Conservation (phyloP, 2,113 vertebrate genomes). For the Pandion haliaetus region DNA sequence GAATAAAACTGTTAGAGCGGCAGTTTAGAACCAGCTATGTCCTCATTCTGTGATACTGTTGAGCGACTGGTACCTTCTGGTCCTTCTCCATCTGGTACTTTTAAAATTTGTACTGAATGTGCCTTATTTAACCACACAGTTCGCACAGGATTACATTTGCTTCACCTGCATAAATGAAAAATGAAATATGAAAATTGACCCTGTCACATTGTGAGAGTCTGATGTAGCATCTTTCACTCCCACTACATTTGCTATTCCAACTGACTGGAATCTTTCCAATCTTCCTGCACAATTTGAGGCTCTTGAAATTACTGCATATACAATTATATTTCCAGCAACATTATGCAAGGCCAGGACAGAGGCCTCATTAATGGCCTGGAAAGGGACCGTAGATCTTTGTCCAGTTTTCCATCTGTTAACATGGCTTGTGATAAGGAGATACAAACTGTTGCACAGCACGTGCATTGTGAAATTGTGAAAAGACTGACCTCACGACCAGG, state of each 20-base stretch:
- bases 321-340: background rate
- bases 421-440: background rate
- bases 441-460: background rate
- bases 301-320: background rate
- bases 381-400: background rate
- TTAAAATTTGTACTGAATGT: background rate
- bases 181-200: background rate
- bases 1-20: background rate
- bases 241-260: background rate
- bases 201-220: background rate
- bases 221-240: background rate
- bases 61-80: background rate
- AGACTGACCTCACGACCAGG: background rate
- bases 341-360: background rate
- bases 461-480: background rate
- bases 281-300: background rate
- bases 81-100: background rate
- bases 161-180: background rate
- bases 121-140: background rate
- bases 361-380: background rate
- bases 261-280: background rate
- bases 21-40: background rate
- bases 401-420: background rate
- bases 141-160: background rate
- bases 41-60: background rate